Base-by-base conservation (phyloP, 2,797 vertebrate species). In the Picus viridis region DNA sequence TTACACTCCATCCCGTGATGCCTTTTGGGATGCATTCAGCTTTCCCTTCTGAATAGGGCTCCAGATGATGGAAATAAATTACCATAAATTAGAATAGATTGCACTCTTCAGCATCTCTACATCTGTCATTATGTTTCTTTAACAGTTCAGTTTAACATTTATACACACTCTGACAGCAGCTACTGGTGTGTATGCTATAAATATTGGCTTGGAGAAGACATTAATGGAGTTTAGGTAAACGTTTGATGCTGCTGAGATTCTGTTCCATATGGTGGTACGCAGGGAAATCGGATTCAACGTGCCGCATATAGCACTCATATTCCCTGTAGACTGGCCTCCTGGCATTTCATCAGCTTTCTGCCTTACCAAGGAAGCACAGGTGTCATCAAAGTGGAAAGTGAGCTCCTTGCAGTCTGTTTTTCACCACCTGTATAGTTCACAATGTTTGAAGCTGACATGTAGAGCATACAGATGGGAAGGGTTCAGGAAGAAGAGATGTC, bases 81-180 rank as follows among this genome's bases (percentile, higher is more conserved):
- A 96, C 92, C 96, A 96, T 96, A 96, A 96, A 96, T 96, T 96
- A 96, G 95, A 96, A 96, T 93, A 96, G 94, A 96, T 96, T 96
- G 94, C 96, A 96, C 94, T 96, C 96, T 95, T 96, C 96, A 95
- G 95, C 95, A 96, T 96, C 96, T 95, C 94, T 96, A 93, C 96
- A 96, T 96, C 96, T 96, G 96, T 96, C 95, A 92, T 96, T 96
- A 96, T 95, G 96, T 96, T 96, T 95, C 96, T 96, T 95, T 96
- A 96, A 96, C 96, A 96, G 96, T 93, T 96, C 96, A 77, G 93
- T 96, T 96, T 96, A 96, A 96, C 96, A 96, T 96, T 96, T 96
- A 95, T 96, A 96, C 95, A 96, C 95, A 94, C 93, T 95, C 93
- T 96, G 95, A 95, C 96, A 95, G 96, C 96, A 96, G 92, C 94